phyloP scores from a whole-genome alignment of 1,140 invertebrate genomes.

The Temnothorax curvispinosus region DNA sequence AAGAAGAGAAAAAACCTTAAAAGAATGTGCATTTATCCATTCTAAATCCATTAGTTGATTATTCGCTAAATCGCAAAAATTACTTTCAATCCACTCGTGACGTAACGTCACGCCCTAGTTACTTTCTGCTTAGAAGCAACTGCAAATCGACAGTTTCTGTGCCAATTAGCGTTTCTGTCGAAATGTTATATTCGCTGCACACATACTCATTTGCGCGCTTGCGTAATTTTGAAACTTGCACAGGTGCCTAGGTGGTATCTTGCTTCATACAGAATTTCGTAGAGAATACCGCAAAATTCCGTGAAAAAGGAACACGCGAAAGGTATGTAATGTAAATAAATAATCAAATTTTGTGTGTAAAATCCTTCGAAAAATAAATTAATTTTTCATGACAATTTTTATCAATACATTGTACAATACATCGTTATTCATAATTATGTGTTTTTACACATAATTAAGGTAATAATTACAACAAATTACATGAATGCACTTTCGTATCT shows the following conservation, averaged over 20 bases:
- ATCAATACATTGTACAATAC: not conserved
- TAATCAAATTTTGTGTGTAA: not conserved
- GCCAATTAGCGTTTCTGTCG: slow-evolving; percentile 17
- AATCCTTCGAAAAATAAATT: not conserved
- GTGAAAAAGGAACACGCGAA: not conserved
- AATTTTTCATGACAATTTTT: not conserved
- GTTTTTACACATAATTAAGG: too few relatives aligned
- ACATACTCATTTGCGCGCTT: not conserved
- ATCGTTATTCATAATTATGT: not conserved
- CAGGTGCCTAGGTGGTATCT: not conserved
- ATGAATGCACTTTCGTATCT: not conserved
- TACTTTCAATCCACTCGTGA: not conserved
- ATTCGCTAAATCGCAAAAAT: not conserved
- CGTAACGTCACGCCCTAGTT: slow-evolving; percentile 16
- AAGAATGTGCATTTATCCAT: not conserved
- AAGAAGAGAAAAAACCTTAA: not conserved
- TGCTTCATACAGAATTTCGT: not conserved
- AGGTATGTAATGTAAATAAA: not conserved
- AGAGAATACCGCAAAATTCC: not conserved
- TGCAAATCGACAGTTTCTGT: slow-evolving; percentile 31
- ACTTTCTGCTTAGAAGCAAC: slow-evolving; percentile 15
- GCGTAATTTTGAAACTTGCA: not conserved
- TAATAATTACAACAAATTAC: too few relatives aligned
- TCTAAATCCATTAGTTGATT: not conserved
- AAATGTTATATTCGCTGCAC: not conserved